Base-by-base conservation (phyloP, 92 coral and sea anemone species). In the Phenganax subtilis region DNA sequence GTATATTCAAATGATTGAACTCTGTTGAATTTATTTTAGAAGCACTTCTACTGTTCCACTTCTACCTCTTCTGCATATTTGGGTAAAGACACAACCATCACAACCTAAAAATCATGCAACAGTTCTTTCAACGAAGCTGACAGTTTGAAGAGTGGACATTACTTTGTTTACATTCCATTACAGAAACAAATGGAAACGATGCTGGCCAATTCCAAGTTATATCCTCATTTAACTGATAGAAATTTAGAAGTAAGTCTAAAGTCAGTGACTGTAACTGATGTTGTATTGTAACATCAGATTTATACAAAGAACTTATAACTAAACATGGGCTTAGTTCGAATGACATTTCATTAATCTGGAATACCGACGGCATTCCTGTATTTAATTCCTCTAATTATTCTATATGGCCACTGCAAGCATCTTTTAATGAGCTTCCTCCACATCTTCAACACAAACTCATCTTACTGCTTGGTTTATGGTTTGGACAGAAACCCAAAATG, bases 391-490 rank as follows among this genome's bases (percentile, higher is more conserved):
- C 80, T 51, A 57, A 75, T 17, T 75, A 0, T 55, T 55, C 80
- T 0, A 12, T 75, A 56, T 75, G 80, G 80, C 80, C 80, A 2
- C 25, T 75, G 6, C 80, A 75, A 56, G 80, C 80, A 30, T 76
- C 27, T 57, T 29, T 76, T 25, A 76, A 76, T 76, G 81, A 76
- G 62, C 81, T 76, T 57, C 81, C 81, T 76, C 55, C 14, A 54
- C 81, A 76, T 28, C 55, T 76, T 6, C 54, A 54, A 47, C 68
- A 17, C 17, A 76, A 76, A 59, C 57, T 57, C 29, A 56, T 76
- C 61, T 53, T 76, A 15, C n/a, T 76, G 62, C 60, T 76, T 55
- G 81, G 81, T 76, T 25, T 76, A 47, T 76, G 81, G 81, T 76
- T 76, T 76, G 81, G 81, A 4, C 54, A 57, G 55, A 76, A 76